Conservation (phyloP, 1,140 invertebrate species). For the Bombus affinis region DNA sequence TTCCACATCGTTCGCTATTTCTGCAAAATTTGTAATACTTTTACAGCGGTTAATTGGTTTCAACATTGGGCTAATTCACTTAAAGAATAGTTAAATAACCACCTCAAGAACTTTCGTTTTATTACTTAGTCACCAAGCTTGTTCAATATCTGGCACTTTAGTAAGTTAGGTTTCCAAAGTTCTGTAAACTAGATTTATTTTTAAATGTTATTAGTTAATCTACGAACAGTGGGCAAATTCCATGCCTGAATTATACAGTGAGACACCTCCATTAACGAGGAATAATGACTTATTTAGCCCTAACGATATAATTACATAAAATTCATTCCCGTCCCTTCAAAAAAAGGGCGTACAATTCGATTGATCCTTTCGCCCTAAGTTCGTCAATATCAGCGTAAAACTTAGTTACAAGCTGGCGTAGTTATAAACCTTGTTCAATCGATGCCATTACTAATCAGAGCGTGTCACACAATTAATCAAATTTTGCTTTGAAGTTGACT, state of each 20-base stretch:
- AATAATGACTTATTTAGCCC: constrained; percentile 16
- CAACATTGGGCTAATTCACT: not conserved
- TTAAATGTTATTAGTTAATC: not conserved
- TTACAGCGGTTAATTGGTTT: no score
- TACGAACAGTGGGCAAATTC: not conserved
- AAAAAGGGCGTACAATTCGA: constrained; percentile 40
- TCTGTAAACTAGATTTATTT: not conserved
- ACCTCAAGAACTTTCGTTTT: not conserved
- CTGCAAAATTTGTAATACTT: no score
- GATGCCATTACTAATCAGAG: not conserved
- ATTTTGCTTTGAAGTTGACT: constrained; percentile 6
- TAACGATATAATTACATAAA: constrained; percentile 31
- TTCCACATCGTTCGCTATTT: no score
- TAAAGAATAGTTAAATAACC: not conserved
- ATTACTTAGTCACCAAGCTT: not conserved
- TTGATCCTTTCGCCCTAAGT: constrained; percentile 26
- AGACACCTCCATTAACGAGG: constrained; percentile 23
- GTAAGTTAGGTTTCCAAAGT: not conserved
- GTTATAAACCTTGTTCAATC: not conserved
- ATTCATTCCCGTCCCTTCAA: constrained; percentile 1
- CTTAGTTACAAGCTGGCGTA: not conserved
- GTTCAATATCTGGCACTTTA: not conserved
- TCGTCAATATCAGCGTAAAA: not conserved
- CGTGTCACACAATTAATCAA: constrained; percentile 3
- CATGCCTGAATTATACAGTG: not conserved